These are phyloP conservation scores for Aphelenchoides bicaudatus DNA, from an alignment of 2,888 invertebrate species.

Conservation along the genomic window DNA sequence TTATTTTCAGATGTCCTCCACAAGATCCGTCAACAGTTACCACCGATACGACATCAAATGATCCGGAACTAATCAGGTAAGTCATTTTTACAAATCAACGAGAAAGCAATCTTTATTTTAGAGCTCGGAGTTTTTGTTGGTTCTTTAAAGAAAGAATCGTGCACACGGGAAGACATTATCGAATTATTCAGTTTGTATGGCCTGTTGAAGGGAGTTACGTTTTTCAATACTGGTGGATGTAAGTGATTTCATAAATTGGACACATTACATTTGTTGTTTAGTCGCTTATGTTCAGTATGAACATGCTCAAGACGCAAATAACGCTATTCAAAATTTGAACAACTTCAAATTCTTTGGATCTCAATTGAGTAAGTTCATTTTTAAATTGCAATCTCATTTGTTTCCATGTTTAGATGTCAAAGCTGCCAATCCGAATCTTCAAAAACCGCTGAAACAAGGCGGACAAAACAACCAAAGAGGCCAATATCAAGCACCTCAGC, in stretches of 20 bases:
- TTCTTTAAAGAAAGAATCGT: conserved; percentile 6
- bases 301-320: conserved; percentile 8
- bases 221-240: conserved; percentile 8
- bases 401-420: conserved; percentile 1
- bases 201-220: conserved; percentile 8
- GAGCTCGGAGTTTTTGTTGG: too few relatives aligned
- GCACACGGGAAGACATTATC: conserved; percentile 8
- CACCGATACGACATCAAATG: too few relatives aligned
- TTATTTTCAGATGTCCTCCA: too few relatives aligned
- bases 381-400: not conserved
- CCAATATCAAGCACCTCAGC: too few relatives aligned
- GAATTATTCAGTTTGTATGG: conserved; percentile 17
- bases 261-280: too few relatives aligned
- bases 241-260: too few relatives aligned
- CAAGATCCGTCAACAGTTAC: too few relatives aligned
- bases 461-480: too few relatives aligned
- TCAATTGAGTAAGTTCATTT: not conserved
- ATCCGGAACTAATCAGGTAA: too few relatives aligned
- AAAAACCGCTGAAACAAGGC: too few relatives aligned
- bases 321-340: conserved; percentile 13
- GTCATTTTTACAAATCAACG: too few relatives aligned
- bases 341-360: not conserved
- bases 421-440: not conserved
- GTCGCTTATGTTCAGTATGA: conserved; percentile 14
- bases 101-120: too few relatives aligned